Base-by-base conservation (phyloP, 1,140 invertebrate genomes). In the Conopomorpha cramerella region DNA sequence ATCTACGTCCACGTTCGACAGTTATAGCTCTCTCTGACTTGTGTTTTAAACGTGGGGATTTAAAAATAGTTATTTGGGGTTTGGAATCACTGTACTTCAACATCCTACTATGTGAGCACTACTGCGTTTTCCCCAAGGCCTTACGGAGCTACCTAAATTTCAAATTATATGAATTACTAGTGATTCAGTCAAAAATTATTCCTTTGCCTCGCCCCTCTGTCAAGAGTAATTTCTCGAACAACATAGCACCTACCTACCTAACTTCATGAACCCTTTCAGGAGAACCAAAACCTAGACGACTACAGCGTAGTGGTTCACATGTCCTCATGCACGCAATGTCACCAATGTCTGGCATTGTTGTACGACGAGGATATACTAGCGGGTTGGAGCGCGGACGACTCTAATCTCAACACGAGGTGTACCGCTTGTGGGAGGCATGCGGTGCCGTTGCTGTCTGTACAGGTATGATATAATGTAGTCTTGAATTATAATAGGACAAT, bases 301-400 rank as follows among this genome's bases (percentile, higher is more conserved):
- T 49, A 45, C 25, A 41, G 48, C 16, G 66, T 85, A 16, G 57
- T 79, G 3, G 83, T 85, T 16, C 73, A 79, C 41, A 65, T 86
- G 46, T 84, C 80, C 8, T 84, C 84, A 11, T 86, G 84, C 49
- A 86, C 84, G 17, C 82, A 85, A 46, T 99, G 96, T 79, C 88
- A 93, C 66, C 89, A 90, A 57, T 99, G 97, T 64, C 82, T 82
- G n/a, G 86, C 87, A 19, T 78, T 96, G 34, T 74, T 99, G 2
- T 99, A 98, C 63, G 97, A 99, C 67, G 97, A 99, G 74, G 96
- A 99, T 66, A 98, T 99, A 36, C 99, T 99, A 95, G 91, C 93
- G 39, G 95, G 96, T 25, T 99, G 97, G 97, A 87, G 89, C 34
- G 90, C 94, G 0, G 95, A 99, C 76, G 96, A 99, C 72, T 98